Percentiles rank a stretch among this genome's conserved stretches.
Evolutionary conservation across 2,113 vertebrate genomes (phyloP).

Genomic region (Coryphaenoides rupestris): DNA sequence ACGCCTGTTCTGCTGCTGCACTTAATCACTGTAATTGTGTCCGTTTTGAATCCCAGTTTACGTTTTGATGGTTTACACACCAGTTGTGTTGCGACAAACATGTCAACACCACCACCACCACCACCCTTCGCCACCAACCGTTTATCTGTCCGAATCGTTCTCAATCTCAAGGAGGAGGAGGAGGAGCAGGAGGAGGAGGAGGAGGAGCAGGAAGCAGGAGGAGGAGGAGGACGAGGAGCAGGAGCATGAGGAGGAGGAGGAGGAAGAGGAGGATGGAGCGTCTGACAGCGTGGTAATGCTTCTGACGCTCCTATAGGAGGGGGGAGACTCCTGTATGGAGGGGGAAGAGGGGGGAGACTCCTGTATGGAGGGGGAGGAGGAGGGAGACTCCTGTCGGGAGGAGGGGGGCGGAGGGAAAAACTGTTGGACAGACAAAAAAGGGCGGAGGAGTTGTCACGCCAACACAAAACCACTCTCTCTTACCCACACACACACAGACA

Average conservation of each 20-base stretch:
- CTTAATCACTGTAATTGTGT: no score
- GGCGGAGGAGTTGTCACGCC: slow-evolving; percentile 34
- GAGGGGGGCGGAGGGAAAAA: slow-evolving; percentile 18
- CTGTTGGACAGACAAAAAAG: slow-evolving; percentile 44
- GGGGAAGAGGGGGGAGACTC: slow-evolving; percentile 19
- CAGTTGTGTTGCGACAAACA: no score
- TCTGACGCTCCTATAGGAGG: slow-evolving; percentile 48
- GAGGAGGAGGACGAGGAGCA: not conserved
- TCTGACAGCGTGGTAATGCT: slow-evolving; percentile 51
- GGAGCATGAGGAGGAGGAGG: not conserved
- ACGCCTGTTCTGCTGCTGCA: no score
- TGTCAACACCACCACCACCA: no score
- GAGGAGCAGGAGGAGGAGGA: not conserved
- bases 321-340: slow-evolving; percentile 8
- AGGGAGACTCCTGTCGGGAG: slow-evolving; percentile 24
- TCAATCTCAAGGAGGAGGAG: not conserved
- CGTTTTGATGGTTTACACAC: no score
- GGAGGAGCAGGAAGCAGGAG: not conserved
- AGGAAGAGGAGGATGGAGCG: slow-evolving; percentile 14
- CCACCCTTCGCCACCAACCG: no score
- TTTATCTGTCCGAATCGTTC: no score
- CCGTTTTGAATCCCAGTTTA: no score
- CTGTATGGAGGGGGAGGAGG: slow-evolving; percentile 23
- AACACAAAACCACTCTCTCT: not conserved
- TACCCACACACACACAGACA: slow-evolving; percentile 19